Evolutionary conservation across 30 jellyfish, hydroid and myxozoan species (phyloP).

Genomic region (Aurelia coerulea): DNA sequence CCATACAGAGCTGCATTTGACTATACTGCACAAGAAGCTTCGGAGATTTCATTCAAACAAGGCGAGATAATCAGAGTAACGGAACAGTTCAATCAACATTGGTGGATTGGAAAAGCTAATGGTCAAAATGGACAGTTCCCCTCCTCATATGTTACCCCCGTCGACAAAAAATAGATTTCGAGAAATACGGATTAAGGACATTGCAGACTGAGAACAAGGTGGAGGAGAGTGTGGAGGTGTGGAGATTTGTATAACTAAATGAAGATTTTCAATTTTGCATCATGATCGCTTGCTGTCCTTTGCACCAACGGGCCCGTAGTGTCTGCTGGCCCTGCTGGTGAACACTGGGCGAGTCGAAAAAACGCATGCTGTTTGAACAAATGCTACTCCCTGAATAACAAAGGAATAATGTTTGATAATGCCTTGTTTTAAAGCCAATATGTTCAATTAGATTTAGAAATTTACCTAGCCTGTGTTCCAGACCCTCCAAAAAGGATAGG

Average conservation of each 20-base stretch:
- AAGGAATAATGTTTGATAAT: no score
- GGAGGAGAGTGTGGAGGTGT: background rate
- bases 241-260: background rate
- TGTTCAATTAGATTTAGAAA: no score
- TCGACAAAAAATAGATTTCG: constrained; percentile 15
- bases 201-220: background rate
- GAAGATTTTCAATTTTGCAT: constrained; percentile 1
- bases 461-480: no score
- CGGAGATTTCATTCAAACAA: constrained; percentile 79
- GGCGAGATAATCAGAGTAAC: constrained; percentile 90
- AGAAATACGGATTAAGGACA: background rate
- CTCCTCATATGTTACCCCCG: constrained; percentile 69
- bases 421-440: no score
- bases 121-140: constrained; percentile 93
- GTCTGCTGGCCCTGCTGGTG: no score
- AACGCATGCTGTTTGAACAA: no score
- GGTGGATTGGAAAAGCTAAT: constrained; percentile 93
- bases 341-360: no score
- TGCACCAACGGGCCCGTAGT: no score
- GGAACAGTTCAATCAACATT: constrained; percentile 78
- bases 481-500: no score
- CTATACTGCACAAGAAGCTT: constrained; percentile 92
- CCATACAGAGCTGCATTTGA: constrained; percentile 92
- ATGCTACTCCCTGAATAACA: no score
- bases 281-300: background rate